phyloP scores from a whole-genome alignment of 2,888 invertebrate genomes.

The Caenorhabditis virilis region DNA sequence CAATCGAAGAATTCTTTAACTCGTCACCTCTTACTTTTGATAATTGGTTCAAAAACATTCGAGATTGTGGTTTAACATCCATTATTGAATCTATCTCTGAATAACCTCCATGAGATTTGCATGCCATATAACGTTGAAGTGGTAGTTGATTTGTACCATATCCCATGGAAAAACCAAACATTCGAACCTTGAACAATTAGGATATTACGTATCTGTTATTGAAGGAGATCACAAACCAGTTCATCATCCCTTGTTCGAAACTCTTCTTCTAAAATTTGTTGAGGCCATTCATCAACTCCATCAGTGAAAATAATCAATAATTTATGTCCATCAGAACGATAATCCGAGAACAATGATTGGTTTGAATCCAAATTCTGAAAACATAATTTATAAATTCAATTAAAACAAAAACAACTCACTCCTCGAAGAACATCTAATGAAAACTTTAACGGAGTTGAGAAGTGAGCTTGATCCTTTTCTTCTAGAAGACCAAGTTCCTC shows the following conservation, averaged over 20 bases:
- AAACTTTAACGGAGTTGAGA: constrained; percentile 58
- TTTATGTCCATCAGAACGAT: constrained; percentile 71
- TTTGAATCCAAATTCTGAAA: constrained; percentile 42
- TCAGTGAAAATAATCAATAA: constrained; percentile 74
- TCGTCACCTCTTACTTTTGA: constrained; percentile 31
- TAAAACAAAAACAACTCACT: constrained; percentile 12
- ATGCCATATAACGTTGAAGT: constrained; percentile 55
- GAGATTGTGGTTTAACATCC: constrained; percentile 60
- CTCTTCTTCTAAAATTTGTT: constrained; percentile 70
- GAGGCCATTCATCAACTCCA: constrained; percentile 73
- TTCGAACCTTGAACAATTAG: constrained; percentile 47
- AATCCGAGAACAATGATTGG: constrained; percentile 42
- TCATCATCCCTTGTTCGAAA: constrained; percentile 37
- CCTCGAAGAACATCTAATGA: constrained; percentile 44
- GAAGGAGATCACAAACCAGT: no score
- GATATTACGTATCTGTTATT: no score
- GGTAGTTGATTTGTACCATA: constrained; percentile 59
- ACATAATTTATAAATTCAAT: not conserved
- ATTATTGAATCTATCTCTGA: constrained; percentile 61
- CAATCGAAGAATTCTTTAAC: constrained; percentile 29
- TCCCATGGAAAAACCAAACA: constrained; percentile 65
- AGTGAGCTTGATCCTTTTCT: constrained; percentile 60
- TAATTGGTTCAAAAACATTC: constrained; percentile 55
- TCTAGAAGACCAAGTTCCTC: constrained; percentile 56
- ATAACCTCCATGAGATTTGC: constrained; percentile 46